phyloP scores from a whole-genome alignment of 1,140 invertebrate genomes.

The Drosophila lowei region DNA sequence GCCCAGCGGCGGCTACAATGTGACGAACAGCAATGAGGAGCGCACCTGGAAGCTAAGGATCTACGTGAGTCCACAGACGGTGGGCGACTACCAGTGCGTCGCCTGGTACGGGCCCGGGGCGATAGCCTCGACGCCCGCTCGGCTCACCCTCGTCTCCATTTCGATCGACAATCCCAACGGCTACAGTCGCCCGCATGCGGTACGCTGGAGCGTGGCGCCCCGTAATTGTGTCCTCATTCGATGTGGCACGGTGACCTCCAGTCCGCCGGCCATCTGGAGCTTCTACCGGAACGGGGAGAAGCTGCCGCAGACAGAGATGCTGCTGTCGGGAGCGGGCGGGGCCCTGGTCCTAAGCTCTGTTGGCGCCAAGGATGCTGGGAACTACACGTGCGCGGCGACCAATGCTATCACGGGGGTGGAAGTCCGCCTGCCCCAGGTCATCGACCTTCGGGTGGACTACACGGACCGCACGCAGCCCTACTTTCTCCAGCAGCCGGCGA shows the following conservation, averaged over 20 bases:
- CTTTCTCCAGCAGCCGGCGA: slow-evolving; percentile 84
- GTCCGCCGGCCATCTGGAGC: slow-evolving; percentile 79
- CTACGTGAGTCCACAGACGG: slow-evolving; percentile 84
- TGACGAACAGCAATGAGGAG: slow-evolving; percentile 67
- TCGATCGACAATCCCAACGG: slow-evolving; percentile 55
- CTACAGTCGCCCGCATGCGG: slow-evolving; percentile 40
- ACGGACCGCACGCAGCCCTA: slow-evolving; percentile 82
- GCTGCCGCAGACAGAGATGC: slow-evolving; percentile 60
- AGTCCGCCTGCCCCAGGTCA: slow-evolving; percentile 82
- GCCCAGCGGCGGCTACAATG: slow-evolving; percentile 64
- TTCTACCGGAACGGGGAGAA: slow-evolving; percentile 80
- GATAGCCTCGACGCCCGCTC: slow-evolving; percentile 89
- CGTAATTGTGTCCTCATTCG: slow-evolving; percentile 77
- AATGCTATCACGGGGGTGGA: slow-evolving; percentile 85
- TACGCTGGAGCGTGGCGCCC: slow-evolving; percentile 77
- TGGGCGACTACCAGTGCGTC: slow-evolving; percentile 89
- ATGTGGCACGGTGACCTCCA: slow-evolving; percentile 73
- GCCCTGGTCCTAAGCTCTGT: slow-evolving; percentile 85
- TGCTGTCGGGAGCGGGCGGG: slow-evolving; percentile 75
- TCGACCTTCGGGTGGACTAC: slow-evolving; percentile 84
- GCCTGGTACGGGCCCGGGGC: slow-evolving; percentile 91
- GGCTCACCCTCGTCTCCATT: slow-evolving; percentile 88
- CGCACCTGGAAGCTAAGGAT: slow-evolving; percentile 83
- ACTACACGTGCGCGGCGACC: slow-evolving; percentile 86
- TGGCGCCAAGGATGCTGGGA: slow-evolving; percentile 84